These are phyloP conservation scores for Xyliphius kryptos DNA, from an alignment of 2,113 vertebrate species.

Conservation along the genomic window DNA sequence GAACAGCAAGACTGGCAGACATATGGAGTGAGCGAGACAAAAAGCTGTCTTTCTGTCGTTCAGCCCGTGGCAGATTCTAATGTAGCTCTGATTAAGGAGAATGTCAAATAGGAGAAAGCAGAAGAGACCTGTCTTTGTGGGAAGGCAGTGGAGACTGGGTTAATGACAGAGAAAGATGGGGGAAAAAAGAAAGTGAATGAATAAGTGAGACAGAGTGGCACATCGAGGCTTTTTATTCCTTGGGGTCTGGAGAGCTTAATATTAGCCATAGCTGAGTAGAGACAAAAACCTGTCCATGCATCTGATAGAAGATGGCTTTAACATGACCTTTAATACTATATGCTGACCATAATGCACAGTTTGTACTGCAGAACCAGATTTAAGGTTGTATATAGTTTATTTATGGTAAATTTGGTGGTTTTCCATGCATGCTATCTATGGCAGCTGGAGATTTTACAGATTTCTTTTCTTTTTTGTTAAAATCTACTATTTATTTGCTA, in stretches of 20 bases:
- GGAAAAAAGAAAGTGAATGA: not conserved
- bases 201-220: slow-evolving; percentile 10
- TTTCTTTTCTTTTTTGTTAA: no score
- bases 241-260: slow-evolving; percentile 23
- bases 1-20: slow-evolving; percentile 8
- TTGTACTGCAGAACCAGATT: slow-evolving; percentile 20
- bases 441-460: no score
- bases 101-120: slow-evolving; percentile 28
- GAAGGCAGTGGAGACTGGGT: slow-evolving; percentile 14
- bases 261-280: slow-evolving; percentile 34
- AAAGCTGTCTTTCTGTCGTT: not conserved
- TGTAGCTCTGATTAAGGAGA: slow-evolving; percentile 35
- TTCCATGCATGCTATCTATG: no score
- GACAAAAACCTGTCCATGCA: slow-evolving; percentile 14
- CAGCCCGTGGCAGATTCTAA: slow-evolving; percentile 10
- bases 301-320: slow-evolving; percentile 20
- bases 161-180: slow-evolving; percentile 7
- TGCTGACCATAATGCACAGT: slow-evolving; percentile 22
- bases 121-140: slow-evolving; percentile 13
- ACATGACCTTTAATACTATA: slow-evolving; percentile 8
- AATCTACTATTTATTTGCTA: no score
- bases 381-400: not conserved
- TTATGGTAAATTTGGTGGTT: no score
- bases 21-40: not conserved
- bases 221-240: slow-evolving; percentile 24